Base-by-base conservation (phyloP, 2,888 invertebrate species). In the Hesperia comma region DNA sequence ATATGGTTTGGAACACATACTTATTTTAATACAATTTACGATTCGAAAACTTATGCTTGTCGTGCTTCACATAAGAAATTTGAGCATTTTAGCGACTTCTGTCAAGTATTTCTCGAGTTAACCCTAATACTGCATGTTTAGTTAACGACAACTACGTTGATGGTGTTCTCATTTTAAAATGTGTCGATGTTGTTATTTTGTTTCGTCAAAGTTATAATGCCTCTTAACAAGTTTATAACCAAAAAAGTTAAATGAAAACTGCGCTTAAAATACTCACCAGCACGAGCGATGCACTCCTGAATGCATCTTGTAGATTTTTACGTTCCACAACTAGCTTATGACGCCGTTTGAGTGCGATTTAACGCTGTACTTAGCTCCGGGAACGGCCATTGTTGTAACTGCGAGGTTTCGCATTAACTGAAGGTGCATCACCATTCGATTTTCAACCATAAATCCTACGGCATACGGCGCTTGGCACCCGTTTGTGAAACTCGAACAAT, bases 361-460 rank as follows among this genome's bases (percentile, higher is more conserved):
- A 58, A 41, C 70, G 70, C 57, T 68, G 68, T 71, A 69, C 68
- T 69, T 73, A 71, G 73, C 40, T 40, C 40, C 15, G 43, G 43
- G 17, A 53, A 17, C 19, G 32, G 12, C 32, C 41, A 55, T 58
- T 58, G 58, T 46, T 58, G 46, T 46, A 46, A 46, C 58, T 6
- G 43, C 2, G 37, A 43, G 15, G 32, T 46, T 26, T 46, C 43
- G 26, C 12, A 58, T 58, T 19, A 58, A 43, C 32, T 15, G 58
- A 58, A 14, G 58, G n/a, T 41, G n/a, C 43, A 26, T 17, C 19
- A 12, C 12, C 41, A 41, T 41, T 14, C 41, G 21, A 57, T 58
- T 58, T n/a, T 21, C 10, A 17, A 46, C 26, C 58, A 46, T 58
- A 46, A 58, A 5, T 15, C 14, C 32, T 32, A 15, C 15, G 6